Evolutionary conservation across 1,140 invertebrate genomes (phyloP).

Genomic region (Manduca sexta): DNA sequence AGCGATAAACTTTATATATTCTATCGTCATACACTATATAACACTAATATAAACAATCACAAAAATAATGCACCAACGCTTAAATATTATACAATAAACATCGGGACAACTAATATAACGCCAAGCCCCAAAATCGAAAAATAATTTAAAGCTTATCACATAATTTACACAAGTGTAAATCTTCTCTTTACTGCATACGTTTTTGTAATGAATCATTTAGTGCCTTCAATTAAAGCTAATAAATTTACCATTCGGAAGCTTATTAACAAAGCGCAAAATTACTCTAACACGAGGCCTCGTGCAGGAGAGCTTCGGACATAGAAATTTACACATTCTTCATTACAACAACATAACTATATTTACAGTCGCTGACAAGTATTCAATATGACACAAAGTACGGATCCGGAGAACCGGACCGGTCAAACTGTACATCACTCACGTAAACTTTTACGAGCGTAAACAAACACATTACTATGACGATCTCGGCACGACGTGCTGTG

Average conservation of each 20-base stretch:
- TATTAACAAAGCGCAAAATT: no score
- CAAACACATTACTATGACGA: not conserved
- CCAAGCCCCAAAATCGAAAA: constrained; percentile 46
- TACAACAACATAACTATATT: constrained; percentile 9
- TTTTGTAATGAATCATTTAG: no score
- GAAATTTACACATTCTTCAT: not conserved
- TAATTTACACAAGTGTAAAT: constrained; percentile 13
- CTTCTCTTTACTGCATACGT: no score
- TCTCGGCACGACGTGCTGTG: not conserved
- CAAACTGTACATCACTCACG: not conserved
- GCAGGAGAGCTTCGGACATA: not conserved
- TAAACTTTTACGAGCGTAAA: not conserved
- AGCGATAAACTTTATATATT: no score
- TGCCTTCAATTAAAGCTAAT: no score
- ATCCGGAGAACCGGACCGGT: not conserved
- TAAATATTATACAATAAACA: constrained; percentile 38
- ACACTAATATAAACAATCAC: constrained; percentile 25
- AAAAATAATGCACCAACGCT: constrained; percentile 61
- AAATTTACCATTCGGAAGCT: no score
- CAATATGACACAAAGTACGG: constrained; percentile 27
- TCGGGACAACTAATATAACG: constrained; percentile 23
- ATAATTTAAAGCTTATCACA: constrained; percentile 71
- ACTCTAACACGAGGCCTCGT: not conserved
- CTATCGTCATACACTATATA: not conserved
- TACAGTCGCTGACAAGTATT: constrained; percentile 13